Evolutionary conservation across 1,140 invertebrate species (phyloP).

Genomic region (Drosophila gunungcola): DNA sequence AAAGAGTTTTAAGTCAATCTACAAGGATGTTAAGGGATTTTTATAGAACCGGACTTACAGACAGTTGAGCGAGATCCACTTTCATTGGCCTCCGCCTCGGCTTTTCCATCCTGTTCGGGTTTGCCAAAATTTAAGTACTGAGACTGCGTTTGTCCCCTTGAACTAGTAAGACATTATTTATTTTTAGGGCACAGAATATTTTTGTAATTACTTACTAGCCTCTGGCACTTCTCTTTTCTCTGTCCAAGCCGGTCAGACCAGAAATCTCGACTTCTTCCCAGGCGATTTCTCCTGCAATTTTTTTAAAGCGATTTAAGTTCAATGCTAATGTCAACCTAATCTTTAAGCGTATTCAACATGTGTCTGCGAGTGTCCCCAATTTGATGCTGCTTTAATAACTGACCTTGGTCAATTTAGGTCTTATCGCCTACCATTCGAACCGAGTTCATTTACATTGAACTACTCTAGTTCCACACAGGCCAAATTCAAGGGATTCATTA

Average conservation of each 20-base stretch:
- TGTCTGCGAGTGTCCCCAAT: slow-evolving; percentile 16
- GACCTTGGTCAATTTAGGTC: slow-evolving; percentile 70
- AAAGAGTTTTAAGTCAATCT: slow-evolving; percentile 1
- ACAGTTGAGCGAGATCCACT: slow-evolving; percentile 90
- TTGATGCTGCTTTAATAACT: slow-evolving; percentile 49
- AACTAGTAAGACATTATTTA: slow-evolving; percentile 31
- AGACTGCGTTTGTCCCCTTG: slow-evolving; percentile 91
- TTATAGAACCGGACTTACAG: slow-evolving; percentile 86
- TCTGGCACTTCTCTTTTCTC: slow-evolving; percentile 70
- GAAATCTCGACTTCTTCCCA: slow-evolving; percentile 41
- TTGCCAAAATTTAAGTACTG: slow-evolving; percentile 90
- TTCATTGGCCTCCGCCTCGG: slow-evolving; percentile 90
- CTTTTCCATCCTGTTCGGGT: slow-evolving; percentile 88
- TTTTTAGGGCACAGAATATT: neutral
- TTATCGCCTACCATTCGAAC: slow-evolving; percentile 58
- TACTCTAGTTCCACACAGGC: slow-evolving; percentile 32
- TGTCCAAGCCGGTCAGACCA: slow-evolving; percentile 44
- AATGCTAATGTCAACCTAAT: slow-evolving; percentile 65
- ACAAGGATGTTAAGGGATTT: neutral
- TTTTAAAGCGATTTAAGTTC: slow-evolving; percentile 42
- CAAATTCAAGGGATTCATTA: slow-evolving; percentile 46
- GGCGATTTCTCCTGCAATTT: slow-evolving; percentile 53
- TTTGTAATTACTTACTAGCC: slow-evolving; percentile 67
- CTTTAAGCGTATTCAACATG: slow-evolving; percentile 7
- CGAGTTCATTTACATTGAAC: slow-evolving; percentile 66